phyloP scores from a whole-genome alignment of 1,140 invertebrate genomes.

The Aricia agestis region DNA sequence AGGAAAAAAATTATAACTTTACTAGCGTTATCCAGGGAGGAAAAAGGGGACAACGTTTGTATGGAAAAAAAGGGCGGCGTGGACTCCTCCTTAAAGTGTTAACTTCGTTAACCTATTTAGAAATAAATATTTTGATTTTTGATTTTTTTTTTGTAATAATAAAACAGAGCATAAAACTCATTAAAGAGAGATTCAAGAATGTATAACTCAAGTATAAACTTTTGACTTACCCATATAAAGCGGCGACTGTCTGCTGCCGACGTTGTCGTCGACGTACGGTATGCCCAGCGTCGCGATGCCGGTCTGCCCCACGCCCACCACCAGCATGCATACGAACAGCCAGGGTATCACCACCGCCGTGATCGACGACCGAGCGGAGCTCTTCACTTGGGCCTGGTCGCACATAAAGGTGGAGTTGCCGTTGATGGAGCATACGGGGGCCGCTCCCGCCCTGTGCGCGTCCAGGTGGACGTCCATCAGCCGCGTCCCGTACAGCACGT shows the following conservation, averaged over 20 bases:
- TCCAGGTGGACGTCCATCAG: slow-evolving; percentile 81
- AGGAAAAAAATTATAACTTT: too few species aligned
- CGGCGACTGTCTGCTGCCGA: slow-evolving; percentile 93
- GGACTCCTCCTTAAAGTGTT: too few species aligned
- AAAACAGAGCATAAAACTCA: too few species aligned
- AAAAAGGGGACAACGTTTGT: too few species aligned
- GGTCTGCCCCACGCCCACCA: slow-evolving; percentile 95
- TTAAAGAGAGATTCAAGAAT: too few species aligned
- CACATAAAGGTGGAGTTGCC: slow-evolving; percentile 46
- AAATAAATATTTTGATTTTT: too few species aligned
- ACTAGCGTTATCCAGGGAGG: too few species aligned
- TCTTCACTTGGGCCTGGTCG: slow-evolving; percentile 56
- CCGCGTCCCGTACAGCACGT: slow-evolving; percentile 87
- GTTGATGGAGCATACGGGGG: slow-evolving; percentile 44
- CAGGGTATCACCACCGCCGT: slow-evolving; percentile 88
- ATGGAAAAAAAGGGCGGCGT: too few species aligned
- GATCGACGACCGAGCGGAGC: slow-evolving; percentile 81
- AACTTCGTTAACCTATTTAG: too few species aligned
- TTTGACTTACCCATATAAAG: slow-evolving; percentile 89
- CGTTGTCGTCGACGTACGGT: slow-evolving; percentile 96
- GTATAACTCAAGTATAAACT: neutral
- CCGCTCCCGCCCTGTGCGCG: slow-evolving; percentile 71
- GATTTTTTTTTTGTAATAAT: too few species aligned
- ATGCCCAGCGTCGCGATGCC: slow-evolving; percentile 95
- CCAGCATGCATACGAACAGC: slow-evolving; percentile 90